Evolutionary conservation across 1,140 invertebrate genomes (phyloP), one percentile per base, ranked within the genome.

Genomic region (Vollenhovia emeryi): DNA sequence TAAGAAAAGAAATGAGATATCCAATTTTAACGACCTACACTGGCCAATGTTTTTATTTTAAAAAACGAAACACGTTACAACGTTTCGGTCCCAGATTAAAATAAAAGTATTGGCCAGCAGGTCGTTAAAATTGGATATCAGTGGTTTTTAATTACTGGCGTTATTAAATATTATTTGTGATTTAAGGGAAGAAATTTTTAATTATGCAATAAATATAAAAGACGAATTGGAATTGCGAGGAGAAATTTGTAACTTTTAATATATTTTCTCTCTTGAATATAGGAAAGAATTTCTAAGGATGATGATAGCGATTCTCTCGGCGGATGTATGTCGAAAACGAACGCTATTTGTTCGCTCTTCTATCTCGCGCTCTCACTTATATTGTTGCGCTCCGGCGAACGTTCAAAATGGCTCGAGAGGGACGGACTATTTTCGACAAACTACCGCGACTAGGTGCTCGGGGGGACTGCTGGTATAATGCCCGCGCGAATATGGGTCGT

Each of bases 401-500:
- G 13, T 71, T 82, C 4, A 18, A 75, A 75, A 75, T 59, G 40
- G 43, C 40, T 59, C 36, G 43, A 83, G 55, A 55, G 45, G 50
- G 1, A 33, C 30, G 48, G 21, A 79, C 21, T 85, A 80, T 85
- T 85, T 80, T 85, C 83, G 78, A 73, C 83, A 57, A 85, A 66
- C 80, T 84, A 73, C 33, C 80, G 59, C 71, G 30, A 76, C 27
- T 76, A 50, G 43, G 21, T 78, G 59, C 75, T 68, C 33, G 27
- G 55, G 48, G 8, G 68, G 33, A 36, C 45, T 71, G 43, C 48
- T 59, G 27, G 48, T 71, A 68, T 68, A 86, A 76, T 86, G 33
- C 73, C 62, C 64, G 48, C 36, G 45, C 68, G 64, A 89, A 91
- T 90, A 86, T 88, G 59, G 86, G 89, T 90, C 87, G 87, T 75